Base-by-base conservation (phyloP, 2,113 vertebrate species). In the Psephotus haematonotus region DNA sequence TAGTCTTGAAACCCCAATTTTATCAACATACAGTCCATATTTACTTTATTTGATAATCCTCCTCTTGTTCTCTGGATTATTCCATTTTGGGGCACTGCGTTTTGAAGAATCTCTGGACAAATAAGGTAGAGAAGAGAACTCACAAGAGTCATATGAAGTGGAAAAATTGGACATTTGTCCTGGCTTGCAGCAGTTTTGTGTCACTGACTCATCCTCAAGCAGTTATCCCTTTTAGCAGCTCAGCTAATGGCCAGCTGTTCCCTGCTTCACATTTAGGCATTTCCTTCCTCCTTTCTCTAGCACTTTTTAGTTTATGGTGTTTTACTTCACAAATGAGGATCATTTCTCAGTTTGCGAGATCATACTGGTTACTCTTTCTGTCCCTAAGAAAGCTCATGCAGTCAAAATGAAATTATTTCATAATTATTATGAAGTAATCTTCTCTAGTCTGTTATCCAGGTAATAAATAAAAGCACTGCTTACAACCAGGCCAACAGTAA, bases 81-180 rank as follows among this genome's bases (percentile, higher is more conserved):
- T 88, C 52, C 31, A 9, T 72, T 90, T 92, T 69, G 59, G 62
- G 13, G 23, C 31, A 80, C 28, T 23, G 25, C 70, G 47, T 82
- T 96, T 96, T 86, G 49, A 88, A 86, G 64, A 72, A 65, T 14
- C 18, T 82, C n/a, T 72, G 22, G n/a, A 55, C 63, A 91, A 83
- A 77, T 27, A 41, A 52, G 53, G 23, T 83, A 27, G 3, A 86
- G 64, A 53, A 46, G n/a, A 28, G 44, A 24, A 50, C 31, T 79
- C 57, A 19, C 23, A n/a, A 15, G 72, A 71, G 8, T 64, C 65
- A 62, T 65, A n/a, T 1, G 6, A 83, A 72, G 49, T 49, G 72
- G 72, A 69, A 74, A 80, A 92, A 86, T 37, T 53, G 80, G 77
- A 64, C 55, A 25, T 70, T 65, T 81, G 55, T 85, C 28, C 68